Base-by-base conservation (phyloP, 2,113 vertebrate genomes). In the Lepisosteus oculatus region DNA sequence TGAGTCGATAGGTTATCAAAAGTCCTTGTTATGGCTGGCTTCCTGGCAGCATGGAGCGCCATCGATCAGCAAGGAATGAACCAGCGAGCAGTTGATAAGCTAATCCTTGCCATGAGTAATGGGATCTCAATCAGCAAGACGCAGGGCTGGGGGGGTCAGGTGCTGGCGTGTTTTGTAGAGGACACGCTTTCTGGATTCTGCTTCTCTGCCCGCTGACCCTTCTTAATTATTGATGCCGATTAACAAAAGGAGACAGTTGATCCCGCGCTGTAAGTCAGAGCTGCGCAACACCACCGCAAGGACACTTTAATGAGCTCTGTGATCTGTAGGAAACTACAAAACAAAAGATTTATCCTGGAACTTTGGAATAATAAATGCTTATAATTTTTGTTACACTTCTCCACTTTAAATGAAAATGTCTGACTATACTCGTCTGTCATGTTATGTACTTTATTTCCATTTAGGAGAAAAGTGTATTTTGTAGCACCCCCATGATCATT, bases 1-100 rank as follows among this genome's bases (percentile, higher is more conserved):
- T 29, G 29, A 29, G 29, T 87, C 89, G 79, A 88, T 88, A 90
- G 89, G 87, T 92, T 90, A 91, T 89, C 87, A 79, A 84, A 84
- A 87, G 86, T 87, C 84, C 85, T 89, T 86, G 86, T 85, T 68
- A 43, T 71, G 77, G 77, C 78, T 73, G 73, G 75, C 76, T 83
- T 79, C 73, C 69, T 42, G 79, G 74, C 84, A 82, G 85, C 85
- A 85, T 85, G 80, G 84, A 55, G 13, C 77, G 71, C 73, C 84
- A 92, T 90, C 83, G 90, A 90, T 93, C 85, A 85, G 78, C 76
- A 47, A 77, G 76, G 67, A 83, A 75, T 72, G 70, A 51, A 85
- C 82, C 81, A 78, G 80, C 75, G 84, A 80, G 81, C 82, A 82
- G 77, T 85, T 91, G 90, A 93, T 92, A 90, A 92, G 86, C 76